Evolutionary conservation across 2,888 invertebrate genomes (phyloP).

Genomic region (Tethea ocularis): DNA sequence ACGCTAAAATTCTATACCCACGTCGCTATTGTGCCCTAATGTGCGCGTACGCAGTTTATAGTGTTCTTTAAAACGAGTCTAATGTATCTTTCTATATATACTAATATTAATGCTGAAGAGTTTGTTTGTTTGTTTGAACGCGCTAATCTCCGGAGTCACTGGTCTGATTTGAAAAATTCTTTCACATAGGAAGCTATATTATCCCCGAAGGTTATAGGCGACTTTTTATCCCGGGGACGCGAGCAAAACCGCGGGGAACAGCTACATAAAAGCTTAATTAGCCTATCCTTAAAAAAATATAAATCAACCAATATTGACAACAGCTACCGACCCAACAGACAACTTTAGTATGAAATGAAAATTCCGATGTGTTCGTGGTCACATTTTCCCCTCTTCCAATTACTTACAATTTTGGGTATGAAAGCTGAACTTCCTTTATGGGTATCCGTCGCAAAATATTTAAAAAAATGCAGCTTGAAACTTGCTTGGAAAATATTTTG

Average conservation of each 20-base stretch:
- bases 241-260: too few relatives aligned
- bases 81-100: not conserved
- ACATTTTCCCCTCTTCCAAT: not conserved
- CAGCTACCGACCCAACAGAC: not conserved
- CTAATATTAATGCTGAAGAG: not conserved
- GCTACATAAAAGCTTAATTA: too few relatives aligned
- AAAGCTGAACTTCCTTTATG: conserved; percentile 1
- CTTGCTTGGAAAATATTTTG: not conserved
- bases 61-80: not conserved
- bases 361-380: not conserved
- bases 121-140: too few relatives aligned
- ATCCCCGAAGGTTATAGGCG: too few relatives aligned
- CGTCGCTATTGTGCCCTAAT: not conserved
- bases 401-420: not conserved
- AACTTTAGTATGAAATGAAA: not conserved
- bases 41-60: not conserved
- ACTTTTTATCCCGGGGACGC: too few relatives aligned
- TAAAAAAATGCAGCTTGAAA: not conserved
- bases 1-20: not conserved
- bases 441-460: not conserved
- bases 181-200: too few relatives aligned
- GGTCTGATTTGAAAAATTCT: too few relatives aligned
- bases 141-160: too few relatives aligned
- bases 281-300: too few relatives aligned
- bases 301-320: too few relatives aligned